These are phyloP conservation scores for Cottoperca gobio DNA, from an alignment of 2,797 vertebrate genomes.

Conservation along the genomic window DNA sequence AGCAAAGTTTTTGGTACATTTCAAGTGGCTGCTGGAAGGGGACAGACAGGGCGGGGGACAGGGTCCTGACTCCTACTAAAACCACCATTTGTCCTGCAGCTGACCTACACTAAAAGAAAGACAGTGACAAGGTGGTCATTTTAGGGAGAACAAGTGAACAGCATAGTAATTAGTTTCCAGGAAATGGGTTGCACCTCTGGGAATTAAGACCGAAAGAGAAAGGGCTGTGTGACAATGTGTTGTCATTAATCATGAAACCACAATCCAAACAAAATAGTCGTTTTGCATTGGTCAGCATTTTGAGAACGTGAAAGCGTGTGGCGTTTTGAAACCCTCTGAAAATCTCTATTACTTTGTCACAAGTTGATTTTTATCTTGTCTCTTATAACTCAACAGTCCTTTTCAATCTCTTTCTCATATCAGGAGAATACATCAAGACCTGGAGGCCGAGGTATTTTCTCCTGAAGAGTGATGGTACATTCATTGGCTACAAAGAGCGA, in stretches of 20 bases:
- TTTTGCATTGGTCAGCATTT: constrained; percentile 22
- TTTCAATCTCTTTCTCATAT: constrained; percentile 54
- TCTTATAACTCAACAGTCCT: background rate
- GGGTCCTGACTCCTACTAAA: constrained; percentile 63
- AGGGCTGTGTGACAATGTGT: constrained; percentile 10
- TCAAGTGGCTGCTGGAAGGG: constrained; percentile 38
- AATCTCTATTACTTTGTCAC: background rate
- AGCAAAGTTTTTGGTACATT: background rate
- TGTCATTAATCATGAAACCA: constrained; percentile 38
- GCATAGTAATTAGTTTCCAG: constrained; percentile 64
- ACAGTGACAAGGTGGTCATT: constrained; percentile 64
- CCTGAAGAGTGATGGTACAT: constrained; percentile 95
- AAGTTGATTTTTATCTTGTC: constrained; percentile 18
- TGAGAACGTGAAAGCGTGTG: constrained; percentile 18
- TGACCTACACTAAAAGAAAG: constrained; percentile 65
- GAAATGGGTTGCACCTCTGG: constrained; percentile 26
- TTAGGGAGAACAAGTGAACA: constrained; percentile 44
- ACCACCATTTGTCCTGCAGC: constrained; percentile 68
- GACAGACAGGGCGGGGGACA: constrained; percentile 24
- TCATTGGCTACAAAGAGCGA: constrained; percentile 98
- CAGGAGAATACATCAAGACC: constrained; percentile 98
- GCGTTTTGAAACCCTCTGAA: constrained; percentile 10
- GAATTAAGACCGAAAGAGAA: constrained; percentile 40
- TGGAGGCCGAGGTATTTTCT: constrained; percentile 98
- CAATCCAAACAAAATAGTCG: constrained; percentile 37